Base-by-base conservation (phyloP, 2,113 vertebrate species). In the Tragelaphus imberbis region DNA sequence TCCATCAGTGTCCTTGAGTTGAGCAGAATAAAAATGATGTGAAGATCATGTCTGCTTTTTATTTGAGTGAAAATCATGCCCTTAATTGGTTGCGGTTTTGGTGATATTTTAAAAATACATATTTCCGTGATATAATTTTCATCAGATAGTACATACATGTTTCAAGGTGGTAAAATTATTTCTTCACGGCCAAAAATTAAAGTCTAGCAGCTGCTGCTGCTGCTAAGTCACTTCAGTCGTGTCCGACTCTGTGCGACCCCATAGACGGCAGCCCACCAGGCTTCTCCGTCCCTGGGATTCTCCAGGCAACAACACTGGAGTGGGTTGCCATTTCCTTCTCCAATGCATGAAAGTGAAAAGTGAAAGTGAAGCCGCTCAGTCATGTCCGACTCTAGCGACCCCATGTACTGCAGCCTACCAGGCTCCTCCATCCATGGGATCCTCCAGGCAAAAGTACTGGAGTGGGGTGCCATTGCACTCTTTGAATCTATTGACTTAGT, bases 1-100 rank as follows among this genome's bases (percentile, higher is more conserved):
- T 95, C 53, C 55, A 75, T 94, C 68, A 94, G 88, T 3, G 65
- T 84, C 89, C 96, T 97, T 77, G 59, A 91, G 28, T 59, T 84
- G 49, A 90, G 36, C 8, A 94, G 51, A 94, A 95, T 36, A 94
- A 59, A 95, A 92, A 82, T 75, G 44, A 95, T 91, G 25, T 5
- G 30, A 91, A 85, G 4, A 82, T 65, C 17, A n/a, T 89, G 15
- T 8, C 27, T 71, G 27, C 44, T 94, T 85, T 91, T 71, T 30
- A 91, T 81, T 11, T 93, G 44, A 23, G 13, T 79, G 56, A 95
- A 88, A 63, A 90, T 58, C 25, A 87, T 53, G 2, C 7, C 55
- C 17, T 88, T 90, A 94, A 85, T 11, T 82, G 16, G 28, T 75
- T 80, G n/a, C 0, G 68, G 94, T 92, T 79, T 93, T 59, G 55